Conservation (phyloP, 2,888 invertebrate genomes). For the Oasisia sp. region DNA sequence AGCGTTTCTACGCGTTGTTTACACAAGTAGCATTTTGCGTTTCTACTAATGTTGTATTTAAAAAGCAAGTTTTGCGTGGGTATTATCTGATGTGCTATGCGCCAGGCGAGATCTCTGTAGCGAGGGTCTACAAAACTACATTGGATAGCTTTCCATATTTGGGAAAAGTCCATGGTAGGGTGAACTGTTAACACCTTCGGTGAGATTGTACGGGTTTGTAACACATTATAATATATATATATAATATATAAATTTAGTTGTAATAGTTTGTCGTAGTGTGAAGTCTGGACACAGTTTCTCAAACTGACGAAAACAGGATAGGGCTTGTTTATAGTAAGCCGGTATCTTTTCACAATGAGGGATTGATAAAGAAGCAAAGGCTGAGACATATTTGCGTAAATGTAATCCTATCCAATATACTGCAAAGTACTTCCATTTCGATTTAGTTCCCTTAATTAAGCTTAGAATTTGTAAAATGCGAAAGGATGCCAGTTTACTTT, state of each 20-base stretch:
- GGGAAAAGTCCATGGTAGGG: not conserved
- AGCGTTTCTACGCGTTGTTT: not conserved
- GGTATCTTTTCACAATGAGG: constrained; percentile 17
- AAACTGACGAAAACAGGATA: not conserved
- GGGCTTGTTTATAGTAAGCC: not conserved
- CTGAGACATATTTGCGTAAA: not conserved
- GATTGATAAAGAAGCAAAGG: not conserved
- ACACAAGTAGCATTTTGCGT: constrained; percentile 14
- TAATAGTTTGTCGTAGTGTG: not conserved
- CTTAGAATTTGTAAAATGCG: not conserved
- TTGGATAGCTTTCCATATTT: not conserved
- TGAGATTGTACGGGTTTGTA: not conserved
- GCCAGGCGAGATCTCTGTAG: not conserved
- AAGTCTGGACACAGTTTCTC: not conserved
- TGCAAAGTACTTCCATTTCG: not conserved
- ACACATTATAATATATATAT: too few species aligned
- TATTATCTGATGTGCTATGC: not conserved
- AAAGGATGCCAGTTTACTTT: not conserved
- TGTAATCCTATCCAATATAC: not conserved
- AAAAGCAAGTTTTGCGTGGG: not conserved
- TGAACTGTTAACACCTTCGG: too few species aligned
- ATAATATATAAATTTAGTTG: not conserved
- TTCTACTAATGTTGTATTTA: not conserved
- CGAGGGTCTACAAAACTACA: not conserved
- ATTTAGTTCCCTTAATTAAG: not conserved